phyloP scores from a whole-genome alignment of 2,888 invertebrate species.

The Drosophila aldrichi region DNA sequence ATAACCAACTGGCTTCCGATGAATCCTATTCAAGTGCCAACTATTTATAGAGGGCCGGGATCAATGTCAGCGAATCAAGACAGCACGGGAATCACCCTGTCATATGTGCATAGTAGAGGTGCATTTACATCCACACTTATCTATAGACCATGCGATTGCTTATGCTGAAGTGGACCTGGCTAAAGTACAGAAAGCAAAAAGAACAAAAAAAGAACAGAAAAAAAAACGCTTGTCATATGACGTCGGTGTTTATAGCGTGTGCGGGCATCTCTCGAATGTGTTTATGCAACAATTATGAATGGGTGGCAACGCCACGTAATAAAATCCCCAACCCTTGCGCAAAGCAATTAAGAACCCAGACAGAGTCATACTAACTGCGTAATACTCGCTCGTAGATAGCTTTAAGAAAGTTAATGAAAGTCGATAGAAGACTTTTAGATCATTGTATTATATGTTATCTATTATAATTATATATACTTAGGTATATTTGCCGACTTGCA shows the following conservation, averaged over 20 bases:
- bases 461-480: neutral
- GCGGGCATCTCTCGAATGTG: conserved; percentile 13
- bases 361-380: neutral
- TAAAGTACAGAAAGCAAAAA: conserved; percentile 3
- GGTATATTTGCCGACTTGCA: neutral
- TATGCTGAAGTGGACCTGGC: conserved; percentile 7
- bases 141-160: conserved; percentile 3
- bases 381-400: neutral
- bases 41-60: conserved; percentile 38
- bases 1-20: conserved; percentile 42
- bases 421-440: neutral
- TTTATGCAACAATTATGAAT: conserved; percentile 18
- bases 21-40: conserved; percentile 22
- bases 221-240: conserved; percentile 10
- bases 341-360: conserved; percentile 5
- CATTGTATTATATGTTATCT: neutral
- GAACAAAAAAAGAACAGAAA: neutral
- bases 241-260: conserved; percentile 39
- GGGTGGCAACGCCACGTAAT: conserved; percentile 22
- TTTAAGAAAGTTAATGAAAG: neutral
- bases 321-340: conserved; percentile 1
- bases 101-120: neutral
- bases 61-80: neutral
- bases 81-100: conserved; percentile 1
- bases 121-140: neutral